Percentiles rank a stretch among this genome's conserved stretches.
Evolutionary conservation across 2,113 vertebrate species (phyloP).

Genomic region (Desmodus rotundus): DNA sequence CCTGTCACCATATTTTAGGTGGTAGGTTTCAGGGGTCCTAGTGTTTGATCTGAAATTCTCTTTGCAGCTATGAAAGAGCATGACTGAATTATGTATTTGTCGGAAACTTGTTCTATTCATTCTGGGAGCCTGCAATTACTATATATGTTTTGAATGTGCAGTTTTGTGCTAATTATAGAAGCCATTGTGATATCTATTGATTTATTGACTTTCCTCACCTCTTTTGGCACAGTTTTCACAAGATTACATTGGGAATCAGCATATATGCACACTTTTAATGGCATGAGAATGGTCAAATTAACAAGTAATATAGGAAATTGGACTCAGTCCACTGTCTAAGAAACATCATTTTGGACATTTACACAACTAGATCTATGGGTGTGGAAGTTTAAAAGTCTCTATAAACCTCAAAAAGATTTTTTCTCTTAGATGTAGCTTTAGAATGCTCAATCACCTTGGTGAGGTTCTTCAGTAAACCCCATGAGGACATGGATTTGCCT

Average conservation of each 20-base stretch:
- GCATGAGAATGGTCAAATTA: background rate
- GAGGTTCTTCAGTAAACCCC: background rate
- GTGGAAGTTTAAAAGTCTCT: background rate
- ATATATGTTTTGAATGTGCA: background rate
- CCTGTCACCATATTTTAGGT: background rate
- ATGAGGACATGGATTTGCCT: background rate
- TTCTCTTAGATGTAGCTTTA: background rate
- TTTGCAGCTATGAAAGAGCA: background rate
- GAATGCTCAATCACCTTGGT: background rate
- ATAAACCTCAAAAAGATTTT: background rate
- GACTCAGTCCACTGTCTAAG: background rate
- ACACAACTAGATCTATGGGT: background rate
- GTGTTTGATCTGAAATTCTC: conserved; percentile 8
- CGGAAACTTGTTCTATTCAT: background rate
- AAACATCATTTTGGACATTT: background rate
- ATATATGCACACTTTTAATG: background rate
- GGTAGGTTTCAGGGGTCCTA: background rate
- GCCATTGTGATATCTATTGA: background rate
- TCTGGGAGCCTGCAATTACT: background rate
- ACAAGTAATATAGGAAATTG: background rate
- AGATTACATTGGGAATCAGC: background rate
- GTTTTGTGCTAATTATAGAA: background rate
- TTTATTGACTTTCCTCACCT: background rate
- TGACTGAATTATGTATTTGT: background rate
- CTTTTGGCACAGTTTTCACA: background rate